Evolutionary conservation across 1,140 invertebrate genomes (phyloP).

Genomic region (Zeugodacus cucurbitae): DNA sequence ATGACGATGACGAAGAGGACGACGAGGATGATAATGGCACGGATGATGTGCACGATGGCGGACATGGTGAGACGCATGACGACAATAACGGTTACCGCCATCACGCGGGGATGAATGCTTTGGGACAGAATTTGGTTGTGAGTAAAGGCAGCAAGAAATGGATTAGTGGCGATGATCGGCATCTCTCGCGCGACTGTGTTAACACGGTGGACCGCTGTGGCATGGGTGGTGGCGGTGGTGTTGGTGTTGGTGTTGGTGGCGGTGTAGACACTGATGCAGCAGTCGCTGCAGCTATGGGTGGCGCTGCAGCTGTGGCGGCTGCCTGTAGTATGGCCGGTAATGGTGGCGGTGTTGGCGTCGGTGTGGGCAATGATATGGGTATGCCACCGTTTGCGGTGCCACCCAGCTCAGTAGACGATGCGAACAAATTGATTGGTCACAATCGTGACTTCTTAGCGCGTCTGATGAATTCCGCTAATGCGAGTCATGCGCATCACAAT

Average conservation of each 20-base stretch:
- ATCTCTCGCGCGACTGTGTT: constrained; percentile 47
- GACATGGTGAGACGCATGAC: constrained; percentile 40
- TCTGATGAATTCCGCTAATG: constrained; percentile 59
- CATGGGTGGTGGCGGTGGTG: constrained; percentile 47
- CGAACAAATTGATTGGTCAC: constrained; percentile 59
- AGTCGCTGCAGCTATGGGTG: constrained; percentile 48
- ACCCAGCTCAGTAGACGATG: constrained; percentile 57
- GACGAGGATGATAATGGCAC: constrained; percentile 53
- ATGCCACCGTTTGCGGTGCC: constrained; percentile 56
- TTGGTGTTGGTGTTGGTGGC: constrained; percentile 39
- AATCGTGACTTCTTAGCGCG: constrained; percentile 63
- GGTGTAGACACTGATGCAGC: constrained; percentile 46
- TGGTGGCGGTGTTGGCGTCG: constrained; percentile 37
- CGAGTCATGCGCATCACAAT: constrained; percentile 57
- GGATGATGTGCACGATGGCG: constrained; percentile 43
- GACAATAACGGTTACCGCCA: constrained; percentile 56
- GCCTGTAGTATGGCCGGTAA: constrained; percentile 44
- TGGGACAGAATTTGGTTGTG: constrained; percentile 63
- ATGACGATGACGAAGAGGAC: constrained; percentile 60
- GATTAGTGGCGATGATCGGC: constrained; percentile 59
- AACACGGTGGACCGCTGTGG: constrained; percentile 41
- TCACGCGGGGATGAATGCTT: constrained; percentile 54
- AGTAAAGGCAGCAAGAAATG: constrained; percentile 65
- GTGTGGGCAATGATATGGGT: constrained; percentile 47
- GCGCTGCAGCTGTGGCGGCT: constrained; percentile 49